Evolutionary conservation across 2,113 vertebrate species (phyloP).

Genomic region (Ptychochromis oligacanthus): DNA sequence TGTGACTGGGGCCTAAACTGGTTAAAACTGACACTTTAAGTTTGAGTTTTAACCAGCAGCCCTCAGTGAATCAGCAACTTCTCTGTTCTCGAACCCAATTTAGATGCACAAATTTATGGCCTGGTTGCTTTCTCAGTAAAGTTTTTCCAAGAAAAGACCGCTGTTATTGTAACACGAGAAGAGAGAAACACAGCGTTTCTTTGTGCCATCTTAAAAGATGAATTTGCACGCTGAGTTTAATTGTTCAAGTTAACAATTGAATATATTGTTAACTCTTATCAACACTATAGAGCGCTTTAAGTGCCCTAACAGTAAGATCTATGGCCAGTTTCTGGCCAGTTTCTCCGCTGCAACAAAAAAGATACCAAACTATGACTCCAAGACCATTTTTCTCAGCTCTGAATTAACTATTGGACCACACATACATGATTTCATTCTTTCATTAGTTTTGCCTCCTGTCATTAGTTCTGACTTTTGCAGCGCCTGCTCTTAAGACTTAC

Average conservation of each 20-base stretch:
- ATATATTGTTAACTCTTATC: background rate
- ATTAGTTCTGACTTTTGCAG: slow-evolving; percentile 15
- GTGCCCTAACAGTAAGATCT: background rate
- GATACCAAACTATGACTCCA: background rate
- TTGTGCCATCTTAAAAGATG: background rate
- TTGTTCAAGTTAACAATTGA: background rate
- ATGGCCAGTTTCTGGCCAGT: background rate
- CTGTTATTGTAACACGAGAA: no score
- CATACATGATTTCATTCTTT: background rate
- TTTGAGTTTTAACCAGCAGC: no score
- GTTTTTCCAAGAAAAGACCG: no score
- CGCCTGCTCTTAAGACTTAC: background rate
- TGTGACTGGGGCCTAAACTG: no score
- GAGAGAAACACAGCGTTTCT: background rate
- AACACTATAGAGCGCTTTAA: background rate
- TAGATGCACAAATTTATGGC: background rate
- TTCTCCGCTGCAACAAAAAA: background rate
- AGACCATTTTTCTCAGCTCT: background rate
- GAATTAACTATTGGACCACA: background rate
- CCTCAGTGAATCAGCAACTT: background rate
- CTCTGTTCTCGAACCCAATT: background rate
- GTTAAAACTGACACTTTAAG: no score
- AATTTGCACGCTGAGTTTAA: background rate
- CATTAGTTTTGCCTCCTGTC: slow-evolving; percentile 8
- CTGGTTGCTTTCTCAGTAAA: background rate